Conservation (phyloP, 1,140 invertebrate genomes). For the Steinernema feltiae region DNA sequence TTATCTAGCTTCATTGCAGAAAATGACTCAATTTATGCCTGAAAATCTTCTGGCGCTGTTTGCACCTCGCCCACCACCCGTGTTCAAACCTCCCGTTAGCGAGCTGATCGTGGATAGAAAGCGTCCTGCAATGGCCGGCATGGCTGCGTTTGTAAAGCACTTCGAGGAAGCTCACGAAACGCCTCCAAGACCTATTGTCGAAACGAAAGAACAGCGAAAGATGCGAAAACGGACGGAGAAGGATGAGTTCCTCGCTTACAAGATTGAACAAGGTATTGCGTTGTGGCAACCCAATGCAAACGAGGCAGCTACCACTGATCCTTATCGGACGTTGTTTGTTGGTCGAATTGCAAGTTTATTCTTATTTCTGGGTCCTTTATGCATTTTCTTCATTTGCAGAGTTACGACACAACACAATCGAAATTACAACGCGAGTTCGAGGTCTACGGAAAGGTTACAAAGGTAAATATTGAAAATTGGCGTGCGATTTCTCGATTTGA, state of each 20-base stretch:
- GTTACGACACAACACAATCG: constrained; percentile 97
- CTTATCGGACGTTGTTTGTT: constrained; percentile 94
- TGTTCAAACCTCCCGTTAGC: constrained; percentile 81
- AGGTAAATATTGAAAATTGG: constrained; percentile 65
- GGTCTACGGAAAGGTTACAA: constrained; percentile 93
- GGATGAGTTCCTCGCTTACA: constrained; percentile 93
- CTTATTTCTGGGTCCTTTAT: background rate
- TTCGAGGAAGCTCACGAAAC: constrained; percentile 87
- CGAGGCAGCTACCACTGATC: constrained; percentile 75
- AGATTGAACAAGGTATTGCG: constrained; percentile 95
- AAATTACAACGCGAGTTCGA: constrained; percentile 96
- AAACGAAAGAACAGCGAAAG: constrained; percentile 85
- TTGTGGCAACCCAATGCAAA: constrained; percentile 77
- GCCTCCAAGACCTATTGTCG: constrained; percentile 83
- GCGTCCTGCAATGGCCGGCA: constrained; percentile 76
- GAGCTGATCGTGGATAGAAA: constrained; percentile 95
- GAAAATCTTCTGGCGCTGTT: constrained; percentile 94
- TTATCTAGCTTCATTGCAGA: constrained; percentile 9
- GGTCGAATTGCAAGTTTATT: constrained; percentile 76
- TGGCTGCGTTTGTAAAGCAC: constrained; percentile 37
- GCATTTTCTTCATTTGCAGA: constrained; percentile 63
- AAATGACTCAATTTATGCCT: constrained; percentile 98
- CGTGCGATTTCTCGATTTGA: constrained; percentile 33
- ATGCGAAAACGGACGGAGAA: constrained; percentile 81
- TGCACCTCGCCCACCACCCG: constrained; percentile 89